Conservation (phyloP, 2,113 vertebrate genomes). For the Narcine bancroftii region DNA sequence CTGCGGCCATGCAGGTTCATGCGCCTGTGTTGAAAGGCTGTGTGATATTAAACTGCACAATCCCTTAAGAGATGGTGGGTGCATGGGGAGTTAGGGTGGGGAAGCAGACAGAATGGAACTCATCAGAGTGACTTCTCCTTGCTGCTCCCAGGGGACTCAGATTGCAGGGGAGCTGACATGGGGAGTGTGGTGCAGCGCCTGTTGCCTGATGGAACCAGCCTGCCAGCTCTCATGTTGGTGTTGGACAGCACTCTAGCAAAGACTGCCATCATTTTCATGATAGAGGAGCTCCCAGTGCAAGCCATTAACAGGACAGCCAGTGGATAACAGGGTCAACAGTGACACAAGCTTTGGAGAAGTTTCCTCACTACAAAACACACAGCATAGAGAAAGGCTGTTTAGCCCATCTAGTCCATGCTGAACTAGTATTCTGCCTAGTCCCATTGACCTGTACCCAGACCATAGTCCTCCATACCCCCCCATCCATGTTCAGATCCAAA, state of each 20-base stretch:
- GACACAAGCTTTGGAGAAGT: too few relatives aligned
- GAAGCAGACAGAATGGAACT: neutral
- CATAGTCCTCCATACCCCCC: too few relatives aligned
- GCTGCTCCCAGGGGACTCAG: neutral
- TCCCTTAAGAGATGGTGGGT: neutral
- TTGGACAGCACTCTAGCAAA: neutral
- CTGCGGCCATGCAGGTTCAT: neutral
- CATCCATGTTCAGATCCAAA: too few relatives aligned
- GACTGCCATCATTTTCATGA: neutral
- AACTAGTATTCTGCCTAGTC: too few relatives aligned
- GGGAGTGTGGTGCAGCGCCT: neutral
- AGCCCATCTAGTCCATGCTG: too few relatives aligned
- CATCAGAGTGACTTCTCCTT: neutral
- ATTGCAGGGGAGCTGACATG: neutral
- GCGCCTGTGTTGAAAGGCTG: neutral
- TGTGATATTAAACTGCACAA: neutral
- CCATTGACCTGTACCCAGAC: too few relatives aligned
- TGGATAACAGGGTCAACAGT: too few relatives aligned
- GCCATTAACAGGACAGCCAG: neutral
- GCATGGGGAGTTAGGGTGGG: neutral
- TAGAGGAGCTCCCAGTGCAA: neutral
- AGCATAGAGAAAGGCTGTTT: too few relatives aligned
- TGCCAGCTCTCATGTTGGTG: neutral
- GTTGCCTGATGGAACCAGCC: neutral
- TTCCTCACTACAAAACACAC: too few relatives aligned